Evolutionary conservation across 1,140 invertebrate genomes (phyloP).

Genomic region (Zaprionus africanus): DNA sequence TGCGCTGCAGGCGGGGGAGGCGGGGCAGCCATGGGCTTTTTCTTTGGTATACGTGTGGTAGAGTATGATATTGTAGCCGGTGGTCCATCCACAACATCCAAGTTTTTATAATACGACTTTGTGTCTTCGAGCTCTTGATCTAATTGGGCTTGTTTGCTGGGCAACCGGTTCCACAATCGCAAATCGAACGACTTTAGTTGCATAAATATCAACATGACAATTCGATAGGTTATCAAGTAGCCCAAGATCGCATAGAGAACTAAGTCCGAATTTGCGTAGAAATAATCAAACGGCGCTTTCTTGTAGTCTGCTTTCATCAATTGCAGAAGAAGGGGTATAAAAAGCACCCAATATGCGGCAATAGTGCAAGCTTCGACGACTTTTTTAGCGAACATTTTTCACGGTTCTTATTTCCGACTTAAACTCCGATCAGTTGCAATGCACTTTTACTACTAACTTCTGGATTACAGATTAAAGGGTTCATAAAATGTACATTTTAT

Average conservation of each 20-base stretch:
- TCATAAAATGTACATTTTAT: not conserved
- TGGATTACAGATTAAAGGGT: not conserved
- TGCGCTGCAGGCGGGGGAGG: not conserved
- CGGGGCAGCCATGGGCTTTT: not conserved
- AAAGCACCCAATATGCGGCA: slow-evolving; percentile 23
- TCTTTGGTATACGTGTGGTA: not conserved
- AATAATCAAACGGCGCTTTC: not conserved
- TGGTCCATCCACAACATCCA: slow-evolving; percentile 30
- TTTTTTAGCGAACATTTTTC: slow-evolving; percentile 36
- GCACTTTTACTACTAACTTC: slow-evolving; percentile 7
- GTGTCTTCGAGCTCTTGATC: slow-evolving; percentile 13
- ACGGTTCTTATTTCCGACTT: not conserved
- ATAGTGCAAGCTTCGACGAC: slow-evolving; percentile 28
- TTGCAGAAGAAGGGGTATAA: not conserved
- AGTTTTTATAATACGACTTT: not conserved
- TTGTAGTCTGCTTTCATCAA: not conserved
- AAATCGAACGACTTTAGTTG: slow-evolving; percentile 6
- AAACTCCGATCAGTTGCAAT: slow-evolving; percentile 1
- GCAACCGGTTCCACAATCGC: slow-evolving; percentile 11
- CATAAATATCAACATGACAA: not conserved
- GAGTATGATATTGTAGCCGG: slow-evolving; percentile 4
- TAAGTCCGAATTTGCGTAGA: not conserved
- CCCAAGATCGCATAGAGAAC: slow-evolving; percentile 12
- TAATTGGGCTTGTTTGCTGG: not conserved
- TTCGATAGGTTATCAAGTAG: slow-evolving; percentile 16